phyloP scores from a whole-genome alignment of 2,113 vertebrate species.

The Todiramphus saurophagus region DNA sequence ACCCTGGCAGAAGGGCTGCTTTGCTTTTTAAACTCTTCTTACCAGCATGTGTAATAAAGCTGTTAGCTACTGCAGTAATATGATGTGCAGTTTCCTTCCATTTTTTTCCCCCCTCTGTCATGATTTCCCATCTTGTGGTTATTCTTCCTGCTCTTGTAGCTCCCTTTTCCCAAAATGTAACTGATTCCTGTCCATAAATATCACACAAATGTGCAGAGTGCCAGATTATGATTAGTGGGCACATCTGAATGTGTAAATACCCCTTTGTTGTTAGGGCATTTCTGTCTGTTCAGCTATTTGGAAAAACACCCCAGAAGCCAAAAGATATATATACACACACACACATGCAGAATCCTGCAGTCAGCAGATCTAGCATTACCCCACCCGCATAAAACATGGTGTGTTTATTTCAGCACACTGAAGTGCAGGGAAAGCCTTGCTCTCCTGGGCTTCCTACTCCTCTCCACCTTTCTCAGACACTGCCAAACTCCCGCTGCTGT shows the following conservation, averaged over 20 bases:
- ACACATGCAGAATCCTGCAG: background rate
- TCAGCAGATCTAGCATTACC: constrained; percentile 38
- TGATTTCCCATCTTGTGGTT: background rate
- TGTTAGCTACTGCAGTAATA: background rate
- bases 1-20: background rate
- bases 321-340: background rate
- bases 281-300: constrained; percentile 47
- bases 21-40: background rate
- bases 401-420: background rate
- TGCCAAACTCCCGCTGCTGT: background rate
- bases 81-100: background rate
- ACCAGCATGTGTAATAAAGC: background rate
- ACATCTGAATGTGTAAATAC: constrained; percentile 23
- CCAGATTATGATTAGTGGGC: background rate
- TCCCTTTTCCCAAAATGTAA: background rate
- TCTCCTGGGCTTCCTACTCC: background rate
- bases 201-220: background rate
- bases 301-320: constrained; percentile 38
- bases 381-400: background rate
- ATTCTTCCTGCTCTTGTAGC: background rate
- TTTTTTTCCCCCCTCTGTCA: background rate
- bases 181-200: constrained; percentile 13
- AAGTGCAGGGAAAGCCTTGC: background rate
- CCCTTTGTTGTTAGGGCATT: background rate
- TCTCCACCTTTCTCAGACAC: background rate